These are phyloP conservation scores for Arothron firmamentum DNA, from an alignment of 2,113 vertebrate genomes.

Conservation along the genomic window DNA sequence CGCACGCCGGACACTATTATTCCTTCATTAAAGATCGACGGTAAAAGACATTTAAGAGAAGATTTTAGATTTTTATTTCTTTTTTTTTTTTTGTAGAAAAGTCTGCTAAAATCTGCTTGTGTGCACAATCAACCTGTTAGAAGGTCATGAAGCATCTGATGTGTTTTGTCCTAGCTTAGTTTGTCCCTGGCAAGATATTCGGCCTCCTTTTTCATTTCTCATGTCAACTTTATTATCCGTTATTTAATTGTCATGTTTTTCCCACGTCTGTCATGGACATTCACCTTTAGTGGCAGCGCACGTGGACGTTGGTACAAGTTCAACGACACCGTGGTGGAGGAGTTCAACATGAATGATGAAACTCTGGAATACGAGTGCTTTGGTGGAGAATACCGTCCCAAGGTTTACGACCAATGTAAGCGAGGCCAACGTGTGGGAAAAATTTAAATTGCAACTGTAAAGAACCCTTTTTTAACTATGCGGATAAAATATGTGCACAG, in stretches of 20 bases:
- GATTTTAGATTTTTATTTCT: background rate
- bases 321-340: constrained; percentile 95
- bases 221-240: background rate
- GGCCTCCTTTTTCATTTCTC: too few relatives aligned
- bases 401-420: constrained; percentile 98
- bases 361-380: constrained; percentile 97
- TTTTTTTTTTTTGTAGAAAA: constrained; percentile 1
- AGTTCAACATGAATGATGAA: constrained; percentile 96
- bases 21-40: constrained; percentile 98
- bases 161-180: too few relatives aligned
- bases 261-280: background rate
- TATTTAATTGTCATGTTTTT: background rate
- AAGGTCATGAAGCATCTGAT: background rate
- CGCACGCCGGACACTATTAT: constrained; percentile 96
- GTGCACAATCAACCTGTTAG: too few relatives aligned
- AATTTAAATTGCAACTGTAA: background rate
- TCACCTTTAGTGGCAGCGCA: constrained; percentile 77
- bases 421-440: background rate
- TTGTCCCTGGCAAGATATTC: too few relatives aligned
- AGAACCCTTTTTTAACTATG: background rate
- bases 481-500: constrained; percentile 57
- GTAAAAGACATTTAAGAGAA: constrained; percentile 66
- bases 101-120: background rate
- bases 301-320: constrained; percentile 98
- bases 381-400: constrained; percentile 95